Evolutionary conservation across 1,140 invertebrate species (phyloP), one percentile per base, ranked within the genome.

Genomic region (Hyposmocoma kahamanoa): DNA sequence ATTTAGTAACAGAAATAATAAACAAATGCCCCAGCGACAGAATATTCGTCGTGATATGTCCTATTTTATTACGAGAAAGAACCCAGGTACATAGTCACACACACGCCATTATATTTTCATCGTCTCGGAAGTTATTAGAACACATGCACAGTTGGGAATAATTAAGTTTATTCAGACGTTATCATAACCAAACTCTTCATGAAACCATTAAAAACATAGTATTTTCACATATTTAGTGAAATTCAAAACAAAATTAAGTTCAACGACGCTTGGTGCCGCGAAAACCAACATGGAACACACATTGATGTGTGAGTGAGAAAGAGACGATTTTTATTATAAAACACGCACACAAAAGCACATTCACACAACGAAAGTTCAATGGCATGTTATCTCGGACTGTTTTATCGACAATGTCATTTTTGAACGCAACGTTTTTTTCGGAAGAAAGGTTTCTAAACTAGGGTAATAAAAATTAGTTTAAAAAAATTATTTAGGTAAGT

Each of bases 191-290:
- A 64, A 49, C 48, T 67, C 32, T 24, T 46, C 49, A 47, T 52
- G 55, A 61, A 62, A 66, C 62, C 44, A 62, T 43, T 53, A 64
- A 59, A 55, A 20, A 46, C 17, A 13, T 45, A 53, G 49, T 56
- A 45, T 24, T 62, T 53, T 48, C 19, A 53, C 52, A 50, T 63
- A 62, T 52, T 65, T 54, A 60, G 38, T 42, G 19, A 50, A 50
- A 64, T 50, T 52, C 43, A 70, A 75, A 67, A 67, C 56, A n/a
- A 76, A 76, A 77, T 62, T 73, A 77, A 78, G 64, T 76, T 78
- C 63, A 72, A 53, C 67, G 72, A 80, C 75, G 74, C 72, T 72
- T 59, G 59, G 65, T 74, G 53, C 74, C 78, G 75, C 75, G 74
- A 80, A 82, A 82, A 78, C 62, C 47, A 32, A 70, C 59, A 67